These are phyloP conservation scores for Procavia capensis DNA, from an alignment of 2,113 vertebrate species.

Conservation along the genomic window DNA sequence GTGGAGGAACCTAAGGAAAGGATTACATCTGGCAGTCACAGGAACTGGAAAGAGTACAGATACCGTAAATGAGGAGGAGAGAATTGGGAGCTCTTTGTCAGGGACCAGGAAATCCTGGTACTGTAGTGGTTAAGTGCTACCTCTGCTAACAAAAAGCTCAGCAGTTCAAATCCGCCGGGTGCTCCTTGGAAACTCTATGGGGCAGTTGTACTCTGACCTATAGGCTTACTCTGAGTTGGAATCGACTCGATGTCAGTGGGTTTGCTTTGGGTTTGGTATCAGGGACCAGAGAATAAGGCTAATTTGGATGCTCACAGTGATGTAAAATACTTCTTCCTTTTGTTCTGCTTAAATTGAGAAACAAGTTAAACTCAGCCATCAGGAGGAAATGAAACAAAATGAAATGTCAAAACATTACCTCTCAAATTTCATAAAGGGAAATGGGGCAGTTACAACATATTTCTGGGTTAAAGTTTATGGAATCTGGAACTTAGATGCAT, in stretches of 20 bases:
- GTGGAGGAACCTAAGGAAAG: neutral
- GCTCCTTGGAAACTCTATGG: too few species aligned
- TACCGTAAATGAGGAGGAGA: neutral
- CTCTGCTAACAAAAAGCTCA: too few species aligned
- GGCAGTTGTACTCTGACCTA: too few species aligned
- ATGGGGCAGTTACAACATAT: conserved; percentile 52
- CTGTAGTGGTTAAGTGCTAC: too few species aligned
- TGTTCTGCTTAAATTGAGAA: conserved; percentile 62
- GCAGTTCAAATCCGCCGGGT: too few species aligned
- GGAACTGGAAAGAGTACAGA: neutral
- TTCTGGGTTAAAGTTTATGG: neutral
- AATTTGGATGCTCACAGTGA: neutral
- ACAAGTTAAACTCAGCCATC: conserved; percentile 60
- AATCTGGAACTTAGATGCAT: neutral
- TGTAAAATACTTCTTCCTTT: conserved; percentile 61
- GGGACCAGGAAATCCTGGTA: too few species aligned
- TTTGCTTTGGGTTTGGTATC: neutral
- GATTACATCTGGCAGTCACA: neutral
- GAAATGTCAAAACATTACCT: conserved; percentile 71
- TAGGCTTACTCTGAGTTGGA: too few species aligned
- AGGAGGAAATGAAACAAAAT: conserved; percentile 74
- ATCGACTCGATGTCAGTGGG: too few species aligned
- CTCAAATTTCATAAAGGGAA: conserved; percentile 75
- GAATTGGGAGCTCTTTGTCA: neutral
- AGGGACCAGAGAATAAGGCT: neutral